These are phyloP conservation scores for Philaenus spumarius DNA, from an alignment of 1,140 invertebrate genomes.

Conservation along the genomic window DNA sequence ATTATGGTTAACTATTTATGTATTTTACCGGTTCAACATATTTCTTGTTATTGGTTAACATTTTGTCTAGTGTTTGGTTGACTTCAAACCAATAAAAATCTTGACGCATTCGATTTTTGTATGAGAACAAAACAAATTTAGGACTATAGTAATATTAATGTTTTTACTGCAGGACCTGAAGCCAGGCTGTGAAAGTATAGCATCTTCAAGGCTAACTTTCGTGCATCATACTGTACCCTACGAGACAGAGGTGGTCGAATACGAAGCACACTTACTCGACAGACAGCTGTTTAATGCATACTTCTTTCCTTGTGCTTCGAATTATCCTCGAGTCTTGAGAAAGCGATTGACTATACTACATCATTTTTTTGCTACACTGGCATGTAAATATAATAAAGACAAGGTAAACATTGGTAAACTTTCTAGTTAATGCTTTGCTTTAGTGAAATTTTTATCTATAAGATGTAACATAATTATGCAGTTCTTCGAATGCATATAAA, in stretches of 20 bases:
- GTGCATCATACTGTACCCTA: slow-evolving; percentile 20
- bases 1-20: too few species aligned
- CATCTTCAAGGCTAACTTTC: not conserved
- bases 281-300: slow-evolving; percentile 49
- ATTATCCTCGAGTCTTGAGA: slow-evolving; percentile 47
- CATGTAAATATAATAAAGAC: slow-evolving; percentile 48
- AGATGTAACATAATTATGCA: not conserved
- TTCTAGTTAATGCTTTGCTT: too few species aligned
- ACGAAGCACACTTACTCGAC: slow-evolving; percentile 44
- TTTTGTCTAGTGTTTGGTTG: too few species aligned
- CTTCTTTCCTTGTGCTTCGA: slow-evolving; percentile 47
- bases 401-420: too few species aligned
- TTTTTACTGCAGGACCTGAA: slow-evolving; percentile 34
- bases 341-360: slow-evolving; percentile 53
- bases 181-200: slow-evolving; percentile 24
- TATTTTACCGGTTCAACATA: too few species aligned
- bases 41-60: too few species aligned
- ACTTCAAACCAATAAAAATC: too few species aligned
- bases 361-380: slow-evolving; percentile 51
- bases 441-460: not conserved
- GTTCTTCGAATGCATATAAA: too few species aligned
- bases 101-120: too few species aligned
- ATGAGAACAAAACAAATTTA: too few species aligned
- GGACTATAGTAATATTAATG: too few species aligned
- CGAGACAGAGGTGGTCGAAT: slow-evolving; percentile 46